Evolutionary conservation across 92 coral and sea anemone species (phyloP).

Genomic region (Parazoanthus swiftii): DNA sequence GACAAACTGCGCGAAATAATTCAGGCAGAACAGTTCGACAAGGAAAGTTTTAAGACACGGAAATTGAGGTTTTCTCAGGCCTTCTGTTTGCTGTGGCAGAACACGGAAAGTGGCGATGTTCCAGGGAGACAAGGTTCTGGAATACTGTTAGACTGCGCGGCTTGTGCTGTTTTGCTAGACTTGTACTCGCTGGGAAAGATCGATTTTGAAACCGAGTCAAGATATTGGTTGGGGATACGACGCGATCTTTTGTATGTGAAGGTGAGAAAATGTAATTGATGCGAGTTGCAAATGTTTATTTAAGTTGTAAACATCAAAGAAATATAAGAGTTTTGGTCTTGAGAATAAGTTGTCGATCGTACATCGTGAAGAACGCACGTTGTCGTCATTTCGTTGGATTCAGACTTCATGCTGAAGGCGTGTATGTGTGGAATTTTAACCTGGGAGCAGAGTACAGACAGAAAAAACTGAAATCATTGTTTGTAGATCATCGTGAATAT

Average conservation of each 20-base stretch:
- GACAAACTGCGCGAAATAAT: constrained; percentile 60
- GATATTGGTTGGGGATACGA: constrained; percentile 57
- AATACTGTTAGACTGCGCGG: constrained; percentile 47
- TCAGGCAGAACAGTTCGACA: constrained; percentile 58
- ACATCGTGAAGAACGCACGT: not conserved
- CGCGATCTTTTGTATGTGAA: constrained; percentile 51
- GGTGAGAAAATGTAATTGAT: constrained; percentile 50
- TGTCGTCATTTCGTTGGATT: not conserved
- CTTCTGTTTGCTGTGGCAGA: constrained; percentile 88
- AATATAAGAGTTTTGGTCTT: not conserved
- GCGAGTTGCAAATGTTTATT: not conserved
- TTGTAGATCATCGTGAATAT: not conserved
- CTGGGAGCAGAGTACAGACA: not conserved
- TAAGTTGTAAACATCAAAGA: not conserved
- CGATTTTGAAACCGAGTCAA: constrained; percentile 57
- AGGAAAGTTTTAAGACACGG: constrained; percentile 44
- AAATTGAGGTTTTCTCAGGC: constrained; percentile 75
- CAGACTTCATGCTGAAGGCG: not conserved
- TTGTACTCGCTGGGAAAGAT: constrained; percentile 56
- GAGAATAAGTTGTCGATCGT: not conserved
- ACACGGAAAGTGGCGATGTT: constrained; percentile 72
- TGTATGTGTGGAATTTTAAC: not conserved
- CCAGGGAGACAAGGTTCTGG: constrained; percentile 61
- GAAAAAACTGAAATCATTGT: not conserved
- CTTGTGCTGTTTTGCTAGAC: constrained; percentile 65